phyloP scores from a whole-genome alignment of 1,140 invertebrate genomes.

The Belonocnema kinseyi region DNA sequence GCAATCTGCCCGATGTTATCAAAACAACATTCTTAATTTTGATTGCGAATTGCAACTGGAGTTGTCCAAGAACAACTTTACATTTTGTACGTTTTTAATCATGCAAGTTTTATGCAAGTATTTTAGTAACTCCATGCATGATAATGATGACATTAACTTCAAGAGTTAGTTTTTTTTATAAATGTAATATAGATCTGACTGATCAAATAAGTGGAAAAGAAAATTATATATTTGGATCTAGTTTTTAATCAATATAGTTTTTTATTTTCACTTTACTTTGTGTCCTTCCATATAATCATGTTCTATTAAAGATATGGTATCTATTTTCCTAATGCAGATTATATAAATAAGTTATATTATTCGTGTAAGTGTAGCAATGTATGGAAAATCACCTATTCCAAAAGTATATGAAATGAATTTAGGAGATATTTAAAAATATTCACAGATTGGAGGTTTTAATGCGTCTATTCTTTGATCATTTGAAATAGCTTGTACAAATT shows the following conservation, averaged over 20 bases:
- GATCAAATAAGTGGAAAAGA: neutral
- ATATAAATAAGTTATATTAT: neutral
- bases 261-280: neutral
- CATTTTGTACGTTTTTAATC: neutral
- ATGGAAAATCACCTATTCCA: neutral
- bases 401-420: neutral
- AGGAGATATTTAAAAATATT: neutral
- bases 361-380: conserved; percentile 5
- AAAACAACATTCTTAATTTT: no score
- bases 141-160: neutral
- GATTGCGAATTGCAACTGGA: no score
- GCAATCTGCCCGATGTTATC: no score
- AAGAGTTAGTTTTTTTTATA: neutral
- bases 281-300: neutral
- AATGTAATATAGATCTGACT: neutral
- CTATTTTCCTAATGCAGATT: conserved; percentile 10
- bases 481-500: conserved; percentile 4
- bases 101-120: neutral
- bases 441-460: neutral
- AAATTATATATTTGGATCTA: neutral
- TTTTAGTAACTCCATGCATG: neutral
- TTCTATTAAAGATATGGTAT: neutral
- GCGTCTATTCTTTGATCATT: neutral
- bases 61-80: neutral
- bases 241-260: neutral